Base-by-base conservation (phyloP, 2,113 vertebrate genomes). In the Xenotilapia flavipinnis region DNA sequence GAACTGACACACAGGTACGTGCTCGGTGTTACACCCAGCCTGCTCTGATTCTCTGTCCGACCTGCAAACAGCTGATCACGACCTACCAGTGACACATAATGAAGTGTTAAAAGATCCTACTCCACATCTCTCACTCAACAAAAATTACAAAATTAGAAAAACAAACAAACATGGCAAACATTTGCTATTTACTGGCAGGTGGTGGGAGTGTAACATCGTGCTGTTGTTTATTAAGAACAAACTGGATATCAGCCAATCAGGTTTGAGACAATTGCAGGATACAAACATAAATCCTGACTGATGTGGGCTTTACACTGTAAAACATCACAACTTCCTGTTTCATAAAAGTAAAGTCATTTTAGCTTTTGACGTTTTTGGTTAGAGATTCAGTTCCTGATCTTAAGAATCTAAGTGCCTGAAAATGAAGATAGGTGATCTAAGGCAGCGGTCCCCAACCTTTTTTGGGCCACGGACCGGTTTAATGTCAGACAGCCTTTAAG, bases 71-170 rank as follows among this genome's bases (percentile, higher is more conserved):
- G 60, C 60, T 8, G 60, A 36, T 13, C 19, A 12, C 6, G 1
- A 68, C 5, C 62, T n/a, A 1, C 11, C 33, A 40, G 62, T n/a
- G 56, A 17, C 26, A 1, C 56, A 60, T 38, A 65, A 7, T 8
- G 62, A 3, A 3, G 62, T 13, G 31, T 38, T 13, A 68, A 68
- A 68, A 40, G 4, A 40, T 21, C 36, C 62, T 21, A 21, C 36
- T 40, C 36, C 62, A 68, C 62, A 40, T 40, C 36, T 38, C 4
- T 68, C 0, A 21, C 0, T 68, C 62, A 40, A 21, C 62, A n/a
- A 65, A 60, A 60, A 60, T 17, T 0, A 31, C 26, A 60, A 60
- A 31, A 60, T 60, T 60, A 31, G 56, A 58, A 56, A 7, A 54
- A 54, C 0, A 6, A 31, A 6, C 6, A 4, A 15, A 5, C 23